Evolutionary conservation across 1,140 invertebrate genomes (phyloP).

Genomic region (Aradophagus sp.): DNA sequence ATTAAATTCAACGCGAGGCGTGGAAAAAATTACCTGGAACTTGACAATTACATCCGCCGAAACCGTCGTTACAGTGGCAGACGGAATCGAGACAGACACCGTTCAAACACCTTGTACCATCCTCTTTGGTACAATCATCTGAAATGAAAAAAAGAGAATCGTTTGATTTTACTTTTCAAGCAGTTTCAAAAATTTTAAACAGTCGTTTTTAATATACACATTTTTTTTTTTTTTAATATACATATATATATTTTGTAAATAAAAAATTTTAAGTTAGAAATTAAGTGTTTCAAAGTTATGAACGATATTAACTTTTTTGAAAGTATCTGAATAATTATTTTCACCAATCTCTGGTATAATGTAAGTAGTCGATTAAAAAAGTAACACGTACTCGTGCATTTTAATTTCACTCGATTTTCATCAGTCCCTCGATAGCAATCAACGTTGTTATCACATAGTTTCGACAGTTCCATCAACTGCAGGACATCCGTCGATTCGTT

Average conservation of each 20-base stretch:
- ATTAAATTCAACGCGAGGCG: too few relatives aligned
- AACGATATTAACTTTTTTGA: too few relatives aligned
- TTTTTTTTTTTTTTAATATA: not conserved
- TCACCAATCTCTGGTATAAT: too few relatives aligned
- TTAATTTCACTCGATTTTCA: conserved; percentile 90
- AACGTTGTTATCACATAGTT: conserved; percentile 91
- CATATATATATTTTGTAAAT: too few relatives aligned
- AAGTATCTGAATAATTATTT: not conserved
- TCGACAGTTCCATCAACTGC: conserved; percentile 94
- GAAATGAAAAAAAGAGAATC: conserved; percentile 61
- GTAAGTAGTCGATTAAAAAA: too few relatives aligned
- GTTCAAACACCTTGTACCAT: conserved; percentile 89
- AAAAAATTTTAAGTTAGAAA: too few relatives aligned
- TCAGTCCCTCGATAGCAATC: conserved; percentile 95
- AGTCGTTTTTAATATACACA: too few relatives aligned
- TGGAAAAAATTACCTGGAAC: conserved; percentile 81
- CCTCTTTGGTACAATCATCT: conserved; percentile 93
- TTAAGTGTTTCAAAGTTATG: too few relatives aligned
- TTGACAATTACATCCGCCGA: conserved; percentile 94
- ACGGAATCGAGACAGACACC: conserved; percentile 94
- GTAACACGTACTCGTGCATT: conserved; percentile 95
- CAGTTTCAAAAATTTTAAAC: too few relatives aligned
- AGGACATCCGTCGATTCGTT: conserved; percentile 95
- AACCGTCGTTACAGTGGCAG: conserved; percentile 97
- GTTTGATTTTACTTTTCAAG: too few relatives aligned